A percentile compares a stretch with the other conserved stretches of the same genome.
Evolutionary conservation across 2,797 vertebrate species (phyloP).

Genomic region (Melanotaenia pygmaea): DNA sequence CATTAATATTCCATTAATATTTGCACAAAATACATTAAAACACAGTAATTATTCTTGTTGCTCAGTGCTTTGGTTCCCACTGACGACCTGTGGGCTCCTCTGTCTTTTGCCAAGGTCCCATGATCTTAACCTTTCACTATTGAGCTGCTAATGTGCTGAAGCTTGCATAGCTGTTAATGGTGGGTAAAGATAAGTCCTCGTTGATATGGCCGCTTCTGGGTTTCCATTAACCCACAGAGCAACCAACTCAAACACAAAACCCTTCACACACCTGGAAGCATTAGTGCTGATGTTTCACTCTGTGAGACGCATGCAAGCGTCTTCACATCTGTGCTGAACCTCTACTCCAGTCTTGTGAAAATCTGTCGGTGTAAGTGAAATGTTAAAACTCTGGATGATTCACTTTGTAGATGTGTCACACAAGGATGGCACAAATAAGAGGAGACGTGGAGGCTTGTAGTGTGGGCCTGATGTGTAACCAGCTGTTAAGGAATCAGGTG

Average conservation of each 20-base stretch:
- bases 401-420: conserved; percentile 23
- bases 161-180: conserved; percentile 57
- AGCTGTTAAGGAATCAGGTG: conserved; percentile 44
- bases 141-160: conserved; percentile 69
- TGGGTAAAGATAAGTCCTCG: conserved; percentile 33
- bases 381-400: conserved; percentile 17
- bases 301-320: conserved; percentile 1
- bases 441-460: conserved; percentile 19
- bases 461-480: conserved; percentile 48
- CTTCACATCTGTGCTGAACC: neutral
- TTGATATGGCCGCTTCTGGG: conserved; percentile 44
- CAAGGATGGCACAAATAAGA: conserved; percentile 17
- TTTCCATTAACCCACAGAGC: conserved; percentile 34
- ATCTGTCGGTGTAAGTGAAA: neutral
- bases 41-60: conserved; percentile 47
- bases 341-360: neutral
- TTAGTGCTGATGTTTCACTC: conserved; percentile 17
- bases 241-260: conserved; percentile 11
- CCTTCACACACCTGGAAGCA: conserved; percentile 20
- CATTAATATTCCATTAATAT: conserved; percentile 57
- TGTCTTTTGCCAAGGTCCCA: conserved; percentile 48
- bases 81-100: conserved; percentile 30
- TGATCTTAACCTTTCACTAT: conserved; percentile 52
- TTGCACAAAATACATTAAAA: conserved; percentile 30
- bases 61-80: conserved; percentile 18